Percentiles rank a stretch among this genome's conserved stretches.
Evolutionary conservation across 2,113 vertebrate genomes (phyloP).

Genomic region (Grammomys dolichurus): DNA sequence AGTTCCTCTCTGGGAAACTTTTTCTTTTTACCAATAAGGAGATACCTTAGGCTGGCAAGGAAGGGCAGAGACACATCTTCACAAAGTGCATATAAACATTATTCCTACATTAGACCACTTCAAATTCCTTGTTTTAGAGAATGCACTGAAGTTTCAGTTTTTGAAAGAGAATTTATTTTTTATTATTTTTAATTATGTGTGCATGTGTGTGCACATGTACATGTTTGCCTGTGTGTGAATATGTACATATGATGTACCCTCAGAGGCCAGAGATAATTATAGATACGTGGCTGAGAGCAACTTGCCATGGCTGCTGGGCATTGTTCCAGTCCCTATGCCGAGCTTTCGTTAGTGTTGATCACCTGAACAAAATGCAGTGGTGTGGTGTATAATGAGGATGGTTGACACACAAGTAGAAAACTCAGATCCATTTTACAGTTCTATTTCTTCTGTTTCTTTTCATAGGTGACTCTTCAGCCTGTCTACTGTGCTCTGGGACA

Average conservation of each 20-base stretch:
- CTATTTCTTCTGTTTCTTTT: not conserved
- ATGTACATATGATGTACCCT: not conserved
- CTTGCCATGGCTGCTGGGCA: not conserved
- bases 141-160: not conserved
- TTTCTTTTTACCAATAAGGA: no score
- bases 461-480: not conserved
- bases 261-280: not conserved
- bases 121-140: conserved; percentile 6
- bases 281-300: not conserved
- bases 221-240: not conserved
- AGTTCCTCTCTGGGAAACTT: no score
- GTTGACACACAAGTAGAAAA: not conserved
- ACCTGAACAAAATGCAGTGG: not conserved
- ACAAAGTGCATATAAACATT: no score
- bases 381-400: not conserved
- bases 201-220: not conserved
- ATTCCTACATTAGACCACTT: not conserved
- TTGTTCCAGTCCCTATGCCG: not conserved
- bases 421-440: not conserved
- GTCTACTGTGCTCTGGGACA: not conserved
- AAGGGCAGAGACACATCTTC: no score
- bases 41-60: no score
- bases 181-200: not conserved
- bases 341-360: conserved; percentile 40
- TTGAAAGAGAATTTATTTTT: not conserved